Percentiles rank a stretch among this genome's conserved stretches.
Conservation (phyloP, 2,113 vertebrate species). For the Pituophis catenifer region DNA sequence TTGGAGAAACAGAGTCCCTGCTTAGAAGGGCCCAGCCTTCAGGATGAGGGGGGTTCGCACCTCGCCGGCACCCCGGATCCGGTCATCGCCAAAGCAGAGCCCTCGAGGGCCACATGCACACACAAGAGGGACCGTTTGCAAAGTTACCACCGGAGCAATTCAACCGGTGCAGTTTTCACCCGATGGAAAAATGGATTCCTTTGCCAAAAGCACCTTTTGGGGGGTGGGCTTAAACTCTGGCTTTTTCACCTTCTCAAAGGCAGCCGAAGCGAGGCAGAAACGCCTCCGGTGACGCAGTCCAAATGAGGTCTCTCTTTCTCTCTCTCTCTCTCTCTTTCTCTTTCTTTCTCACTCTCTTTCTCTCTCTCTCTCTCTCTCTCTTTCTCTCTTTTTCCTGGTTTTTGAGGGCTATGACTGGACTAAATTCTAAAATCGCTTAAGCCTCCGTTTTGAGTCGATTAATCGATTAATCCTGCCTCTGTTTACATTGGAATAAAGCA, state of each 20-base stretch:
- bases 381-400: background rate
- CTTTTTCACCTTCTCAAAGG: background rate
- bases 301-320: background rate
- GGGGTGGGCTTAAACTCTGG: background rate
- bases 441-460: background rate
- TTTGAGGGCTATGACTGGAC: background rate
- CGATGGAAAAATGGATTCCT: background rate
- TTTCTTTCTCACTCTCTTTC: background rate
- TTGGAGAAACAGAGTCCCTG: background rate
- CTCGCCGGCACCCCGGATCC: background rate
- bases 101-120: background rate
- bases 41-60: background rate
- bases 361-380: background rate
- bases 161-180: background rate
- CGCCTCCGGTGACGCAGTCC: background rate
- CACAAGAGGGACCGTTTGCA: background rate
- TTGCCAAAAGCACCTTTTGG: background rate
- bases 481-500: constrained; percentile 11
- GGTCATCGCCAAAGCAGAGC: background rate
- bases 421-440: background rate
- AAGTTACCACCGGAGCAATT: background rate
- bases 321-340: rapidly evolving
- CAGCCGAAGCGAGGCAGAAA: background rate
- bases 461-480: background rate
- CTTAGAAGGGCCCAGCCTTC: background rate